Percentiles rank a stretch among this genome's conserved stretches.
Evolutionary conservation across 1,140 invertebrate species (phyloP).

Genomic region (Leptonema lineaticorne): DNA sequence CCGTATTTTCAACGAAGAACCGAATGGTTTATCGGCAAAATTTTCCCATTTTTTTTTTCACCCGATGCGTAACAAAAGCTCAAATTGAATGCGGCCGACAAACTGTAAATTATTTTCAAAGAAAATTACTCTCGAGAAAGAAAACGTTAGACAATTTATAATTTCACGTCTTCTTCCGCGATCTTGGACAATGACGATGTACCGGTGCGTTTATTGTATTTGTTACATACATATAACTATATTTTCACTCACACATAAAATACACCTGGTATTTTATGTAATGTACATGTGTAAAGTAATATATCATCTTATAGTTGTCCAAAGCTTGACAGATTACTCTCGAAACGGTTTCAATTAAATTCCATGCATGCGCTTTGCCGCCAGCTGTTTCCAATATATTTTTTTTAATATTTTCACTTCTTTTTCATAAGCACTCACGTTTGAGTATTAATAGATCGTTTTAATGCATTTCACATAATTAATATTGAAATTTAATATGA

Average conservation of each 20-base stretch:
- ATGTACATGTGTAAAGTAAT: slow-evolving; percentile 10
- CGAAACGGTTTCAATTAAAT: slow-evolving; percentile 27
- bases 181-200: background rate
- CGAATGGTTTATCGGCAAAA: background rate
- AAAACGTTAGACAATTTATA: background rate
- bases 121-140: slow-evolving; percentile 4
- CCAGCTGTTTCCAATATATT: background rate
- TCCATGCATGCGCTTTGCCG: background rate
- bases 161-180: background rate
- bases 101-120: slow-evolving; percentile 7
- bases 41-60: background rate
- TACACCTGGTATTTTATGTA: too few species aligned
- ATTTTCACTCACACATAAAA: background rate
- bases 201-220: too few species aligned
- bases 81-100: background rate
- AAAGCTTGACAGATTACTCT: slow-evolving; percentile 24
- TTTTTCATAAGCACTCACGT: too few species aligned
- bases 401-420: too few species aligned
- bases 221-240: background rate
- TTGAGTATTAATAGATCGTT: too few species aligned
- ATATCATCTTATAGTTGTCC: slow-evolving; percentile 25
- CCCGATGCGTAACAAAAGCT: background rate
- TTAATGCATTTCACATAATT: too few species aligned
- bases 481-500: too few species aligned
- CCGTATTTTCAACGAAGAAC: too few species aligned